Evolutionary conservation across 1,140 invertebrate species (phyloP).

Genomic region (Papilio xuthus): DNA sequence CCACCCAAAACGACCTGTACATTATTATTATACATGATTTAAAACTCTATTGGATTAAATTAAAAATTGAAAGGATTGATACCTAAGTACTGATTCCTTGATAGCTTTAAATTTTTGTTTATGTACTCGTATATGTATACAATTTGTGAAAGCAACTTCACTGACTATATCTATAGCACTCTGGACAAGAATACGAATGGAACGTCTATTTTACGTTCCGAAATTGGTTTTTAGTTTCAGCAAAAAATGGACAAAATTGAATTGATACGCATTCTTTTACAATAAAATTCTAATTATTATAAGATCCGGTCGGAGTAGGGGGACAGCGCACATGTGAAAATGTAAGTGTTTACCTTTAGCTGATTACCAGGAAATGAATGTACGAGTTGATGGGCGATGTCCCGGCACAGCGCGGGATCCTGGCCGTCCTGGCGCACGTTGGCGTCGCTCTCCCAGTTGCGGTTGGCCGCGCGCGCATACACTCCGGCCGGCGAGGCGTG

Average conservation of each 20-base stretch:
- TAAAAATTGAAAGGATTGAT: constrained; percentile 75
- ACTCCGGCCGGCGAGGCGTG: constrained; percentile 89
- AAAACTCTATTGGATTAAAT: constrained; percentile 81
- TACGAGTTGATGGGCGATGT: constrained; percentile 83
- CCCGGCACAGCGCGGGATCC: constrained; percentile 27
- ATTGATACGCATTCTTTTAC: no score
- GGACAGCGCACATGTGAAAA: background rate
- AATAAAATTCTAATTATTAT: background rate
- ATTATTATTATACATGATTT: background rate
- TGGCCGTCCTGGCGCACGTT: constrained; percentile 85
- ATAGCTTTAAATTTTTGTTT: no score
- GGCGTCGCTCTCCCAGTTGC: constrained; percentile 88
- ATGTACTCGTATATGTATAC: no score
- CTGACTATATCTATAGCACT: no score
- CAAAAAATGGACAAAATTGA: no score
- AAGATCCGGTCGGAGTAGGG: background rate
- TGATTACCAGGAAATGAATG: constrained; percentile 84
- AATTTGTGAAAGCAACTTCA: no score
- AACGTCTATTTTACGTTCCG: no score
- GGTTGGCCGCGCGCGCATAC: constrained; percentile 86
- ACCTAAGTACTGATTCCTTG: no score
- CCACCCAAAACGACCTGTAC: constrained; percentile 85
- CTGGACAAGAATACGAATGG: no score
- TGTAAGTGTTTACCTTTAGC: constrained; percentile 83
- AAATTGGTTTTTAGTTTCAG: no score